phyloP scores from a whole-genome alignment of 2,888 invertebrate species.

The Chrysolina haemoptera region DNA sequence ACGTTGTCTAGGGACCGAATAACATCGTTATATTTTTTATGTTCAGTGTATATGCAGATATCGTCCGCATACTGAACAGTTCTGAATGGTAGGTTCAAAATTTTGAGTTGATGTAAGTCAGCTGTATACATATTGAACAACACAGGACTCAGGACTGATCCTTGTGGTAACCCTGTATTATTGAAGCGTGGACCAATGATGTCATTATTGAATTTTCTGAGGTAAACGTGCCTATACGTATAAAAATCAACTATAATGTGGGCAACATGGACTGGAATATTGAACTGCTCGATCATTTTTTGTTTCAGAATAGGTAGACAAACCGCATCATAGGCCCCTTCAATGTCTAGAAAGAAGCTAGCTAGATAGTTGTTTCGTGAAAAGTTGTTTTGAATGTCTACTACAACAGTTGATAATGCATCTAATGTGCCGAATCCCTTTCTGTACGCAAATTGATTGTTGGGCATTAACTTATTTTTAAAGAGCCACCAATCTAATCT shows the following conservation, averaged over 20 bases:
- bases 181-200: constrained; percentile 17
- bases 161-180: constrained; percentile 19
- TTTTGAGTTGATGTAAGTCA: not conserved
- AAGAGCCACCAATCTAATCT: constrained; percentile 26
- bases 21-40: not conserved
- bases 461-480: constrained; percentile 2
- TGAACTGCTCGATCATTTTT: constrained; percentile 15
- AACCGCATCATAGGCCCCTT: constrained; percentile 20
- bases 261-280: not conserved
- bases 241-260: constrained; percentile 16
- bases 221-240: not conserved
- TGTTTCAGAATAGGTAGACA: constrained; percentile 3
- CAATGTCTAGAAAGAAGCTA: not conserved
- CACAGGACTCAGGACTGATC: constrained; percentile 14
- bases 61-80: constrained; percentile 23
- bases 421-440: constrained; percentile 19
- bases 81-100: constrained; percentile 5
- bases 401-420: constrained; percentile 14
- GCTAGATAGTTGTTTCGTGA: constrained; percentile 7
- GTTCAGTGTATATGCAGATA: constrained; percentile 7
- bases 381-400: constrained; percentile 20
- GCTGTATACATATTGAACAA: constrained; percentile 15
- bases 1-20: no score
- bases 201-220: constrained; percentile 17
- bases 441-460: constrained; percentile 15